Conservation (phyloP, 2,888 invertebrate species). For the Panorpa germanica region DNA sequence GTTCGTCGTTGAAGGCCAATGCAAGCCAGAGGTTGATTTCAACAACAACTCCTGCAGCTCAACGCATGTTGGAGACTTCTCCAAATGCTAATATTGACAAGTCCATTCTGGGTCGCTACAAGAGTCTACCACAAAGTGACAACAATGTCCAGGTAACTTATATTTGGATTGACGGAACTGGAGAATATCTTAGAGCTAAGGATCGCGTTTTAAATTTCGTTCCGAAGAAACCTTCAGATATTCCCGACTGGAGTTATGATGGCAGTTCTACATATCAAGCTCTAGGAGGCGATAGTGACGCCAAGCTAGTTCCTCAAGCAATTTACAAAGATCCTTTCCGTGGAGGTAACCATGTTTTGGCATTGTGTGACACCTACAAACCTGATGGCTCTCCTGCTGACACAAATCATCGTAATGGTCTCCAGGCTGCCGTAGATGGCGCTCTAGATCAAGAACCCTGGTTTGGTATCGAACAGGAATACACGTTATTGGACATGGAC, state of each 20-base stretch:
- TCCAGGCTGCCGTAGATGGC: conserved; percentile 31
- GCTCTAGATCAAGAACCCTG: conserved; percentile 41
- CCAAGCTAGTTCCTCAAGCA: conserved; percentile 53
- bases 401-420: conserved; percentile 28
- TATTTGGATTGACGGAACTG: conserved; percentile 61
- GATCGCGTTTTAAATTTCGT: conserved; percentile 46
- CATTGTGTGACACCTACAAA: conserved; percentile 59
- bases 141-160: conserved; percentile 38
- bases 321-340: conserved; percentile 68
- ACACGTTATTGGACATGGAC: conserved; percentile 32
- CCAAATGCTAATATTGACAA: conserved; percentile 71
- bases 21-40: too few species aligned
- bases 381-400: conserved; percentile 26
- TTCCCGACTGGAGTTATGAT: conserved; percentile 60
- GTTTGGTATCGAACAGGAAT: conserved; percentile 58
- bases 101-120: conserved; percentile 46
- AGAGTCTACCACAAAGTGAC: conserved; percentile 37
- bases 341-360: conserved; percentile 50
- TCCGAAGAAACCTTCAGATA: conserved; percentile 36
- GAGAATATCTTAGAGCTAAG: conserved; percentile 47
- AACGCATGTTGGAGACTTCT: conserved; percentile 27
- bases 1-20: conserved; percentile 4
- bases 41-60: conserved; percentile 10
- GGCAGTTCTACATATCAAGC: conserved; percentile 54
- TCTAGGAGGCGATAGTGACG: conserved; percentile 45